These are phyloP conservation scores for Ptilodon capucinus DNA, from an alignment of 2,888 invertebrate species.

Conservation along the genomic window DNA sequence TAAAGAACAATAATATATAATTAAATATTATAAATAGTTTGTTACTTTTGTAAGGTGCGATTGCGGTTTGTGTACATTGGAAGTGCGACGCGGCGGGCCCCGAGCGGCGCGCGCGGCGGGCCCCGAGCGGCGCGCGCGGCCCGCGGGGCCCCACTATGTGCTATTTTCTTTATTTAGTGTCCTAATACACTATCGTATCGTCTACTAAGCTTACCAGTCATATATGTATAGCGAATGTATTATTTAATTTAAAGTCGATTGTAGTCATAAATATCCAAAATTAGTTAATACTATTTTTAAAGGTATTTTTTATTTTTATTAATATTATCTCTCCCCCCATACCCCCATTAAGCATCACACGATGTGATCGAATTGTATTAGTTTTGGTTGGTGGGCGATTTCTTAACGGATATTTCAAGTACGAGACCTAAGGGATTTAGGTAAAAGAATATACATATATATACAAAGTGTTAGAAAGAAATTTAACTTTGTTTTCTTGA, in stretches of 20 bases:
- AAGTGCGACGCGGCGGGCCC: constrained; percentile 45
- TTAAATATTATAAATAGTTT: constrained; percentile 69
- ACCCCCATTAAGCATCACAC: constrained; percentile 72
- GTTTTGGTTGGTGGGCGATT: constrained; percentile 59
- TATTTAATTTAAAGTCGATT: constrained; percentile 79
- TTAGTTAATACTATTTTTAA: constrained; percentile 78
- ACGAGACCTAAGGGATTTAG: constrained; percentile 50
- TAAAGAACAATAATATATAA: constrained; percentile 74
- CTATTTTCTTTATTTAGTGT: constrained; percentile 76
- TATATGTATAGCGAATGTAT: constrained; percentile 78
- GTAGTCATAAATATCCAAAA: constrained; percentile 83
- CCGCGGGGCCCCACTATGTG: constrained; percentile 58
- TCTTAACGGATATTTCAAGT: constrained; percentile 48
- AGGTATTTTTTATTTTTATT: constrained; percentile 61
- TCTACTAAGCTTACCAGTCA: constrained; percentile 81
- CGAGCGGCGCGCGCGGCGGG: constrained; percentile 34
- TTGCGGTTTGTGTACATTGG: constrained; percentile 65
- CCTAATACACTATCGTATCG: constrained; percentile 75
- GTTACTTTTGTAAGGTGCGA: constrained; percentile 77
- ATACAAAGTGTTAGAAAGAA: constrained; percentile 45
- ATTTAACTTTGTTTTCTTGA: constrained; percentile 42
- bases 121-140: too few species aligned
- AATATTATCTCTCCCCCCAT: too few species aligned
- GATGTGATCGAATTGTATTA: constrained; percentile 63
- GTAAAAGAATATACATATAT: constrained; percentile 44